phyloP scores from a whole-genome alignment of 1,140 invertebrate species.

The Drosophila kurseongensis region DNA sequence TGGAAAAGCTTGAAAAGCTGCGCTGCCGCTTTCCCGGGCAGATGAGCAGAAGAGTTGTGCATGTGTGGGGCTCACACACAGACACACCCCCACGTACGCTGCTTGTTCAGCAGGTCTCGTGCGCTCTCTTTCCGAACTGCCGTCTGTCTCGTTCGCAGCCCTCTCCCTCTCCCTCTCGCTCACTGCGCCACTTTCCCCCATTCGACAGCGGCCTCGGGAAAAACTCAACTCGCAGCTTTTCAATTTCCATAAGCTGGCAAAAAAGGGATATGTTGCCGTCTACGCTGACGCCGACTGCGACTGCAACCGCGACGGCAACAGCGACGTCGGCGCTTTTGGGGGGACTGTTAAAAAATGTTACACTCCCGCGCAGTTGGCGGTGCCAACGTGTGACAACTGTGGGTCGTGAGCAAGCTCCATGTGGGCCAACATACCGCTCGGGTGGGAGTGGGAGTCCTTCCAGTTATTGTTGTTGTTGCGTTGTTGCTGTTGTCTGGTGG shows the following conservation, averaged over 20 bases:
- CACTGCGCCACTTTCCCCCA: constrained; percentile 32
- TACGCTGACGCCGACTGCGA: constrained; percentile 11
- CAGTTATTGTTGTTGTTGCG: constrained; percentile 18
- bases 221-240: constrained; percentile 75
- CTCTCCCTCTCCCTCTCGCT: constrained; percentile 26
- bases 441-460: constrained; percentile 34
- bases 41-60: constrained; percentile 76
- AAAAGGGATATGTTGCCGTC: constrained; percentile 76
- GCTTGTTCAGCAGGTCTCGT: constrained; percentile 43
- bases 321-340: constrained; percentile 41
- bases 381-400: constrained; percentile 77
- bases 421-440: constrained; percentile 41
- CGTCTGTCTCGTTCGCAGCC: constrained; percentile 3
- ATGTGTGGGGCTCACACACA: constrained; percentile 37
- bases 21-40: constrained; percentile 45
- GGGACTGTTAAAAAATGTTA: constrained; percentile 75
- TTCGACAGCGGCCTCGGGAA: constrained; percentile 46
- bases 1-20: constrained; percentile 58
- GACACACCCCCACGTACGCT: constrained; percentile 65
- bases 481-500: constrained; percentile 59
- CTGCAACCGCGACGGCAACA: not conserved
- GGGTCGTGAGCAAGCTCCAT: constrained; percentile 59
- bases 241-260: constrained; percentile 75
- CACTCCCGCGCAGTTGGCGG: constrained; percentile 72
- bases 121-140: constrained; percentile 22